phyloP scores from a whole-genome alignment of 2,888 invertebrate species.

The Cataglyphis albicans region DNA sequence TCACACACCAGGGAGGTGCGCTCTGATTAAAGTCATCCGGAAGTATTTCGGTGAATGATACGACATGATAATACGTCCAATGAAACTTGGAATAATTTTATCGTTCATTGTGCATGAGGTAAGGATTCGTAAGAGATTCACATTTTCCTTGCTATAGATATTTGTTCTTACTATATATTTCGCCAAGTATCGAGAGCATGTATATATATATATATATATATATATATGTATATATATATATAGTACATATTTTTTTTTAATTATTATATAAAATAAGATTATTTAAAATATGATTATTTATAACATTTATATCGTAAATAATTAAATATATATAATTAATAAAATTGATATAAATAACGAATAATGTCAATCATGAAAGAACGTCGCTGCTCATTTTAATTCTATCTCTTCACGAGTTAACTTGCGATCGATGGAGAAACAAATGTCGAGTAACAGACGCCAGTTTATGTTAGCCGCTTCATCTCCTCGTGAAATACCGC shows the following conservation, averaged over 20 bases:
- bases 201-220: background rate
- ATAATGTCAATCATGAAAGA: background rate
- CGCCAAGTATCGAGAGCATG: background rate
- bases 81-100: conserved; percentile 9
- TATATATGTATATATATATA: no score
- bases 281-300: background rate
- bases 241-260: background rate
- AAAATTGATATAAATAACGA: background rate
- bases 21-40: conserved; percentile 15
- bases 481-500: conserved; percentile 42
- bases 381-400: background rate
- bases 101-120: background rate
- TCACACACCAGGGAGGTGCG: conserved; percentile 9
- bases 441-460: conserved; percentile 41
- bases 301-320: background rate
- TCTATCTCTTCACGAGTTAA: background rate
- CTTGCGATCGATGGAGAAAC: conserved; percentile 31
- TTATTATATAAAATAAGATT: background rate
- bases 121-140: background rate
- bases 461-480: conserved; percentile 41
- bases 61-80: background rate
- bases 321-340: background rate
- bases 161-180: background rate
- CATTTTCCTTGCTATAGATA: background rate
- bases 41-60: background rate